A percentile compares a stretch with the other conserved stretches of the same genome.
These are phyloP conservation scores for Pelecanoides urinatrix DNA, from an alignment of 2,113 vertebrate genomes.

Conservation along the genomic window DNA sequence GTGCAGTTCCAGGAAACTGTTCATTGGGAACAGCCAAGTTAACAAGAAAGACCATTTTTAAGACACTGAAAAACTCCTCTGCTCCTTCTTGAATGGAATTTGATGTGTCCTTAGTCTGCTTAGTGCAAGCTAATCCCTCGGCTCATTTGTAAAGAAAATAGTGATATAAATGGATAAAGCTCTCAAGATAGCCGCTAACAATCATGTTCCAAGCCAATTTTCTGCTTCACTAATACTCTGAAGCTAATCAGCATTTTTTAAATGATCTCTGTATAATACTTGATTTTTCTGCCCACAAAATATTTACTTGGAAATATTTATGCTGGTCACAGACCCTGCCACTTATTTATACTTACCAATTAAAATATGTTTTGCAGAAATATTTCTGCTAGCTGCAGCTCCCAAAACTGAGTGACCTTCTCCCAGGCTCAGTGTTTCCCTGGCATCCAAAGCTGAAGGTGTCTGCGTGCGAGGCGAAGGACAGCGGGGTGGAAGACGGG, in stretches of 20 bases:
- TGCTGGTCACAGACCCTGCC: neutral
- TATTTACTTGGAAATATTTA: neutral
- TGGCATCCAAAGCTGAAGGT: neutral
- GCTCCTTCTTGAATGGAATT: neutral
- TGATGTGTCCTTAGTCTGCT: neutral
- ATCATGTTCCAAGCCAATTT: conserved; percentile 31
- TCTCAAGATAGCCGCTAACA: conserved; percentile 33
- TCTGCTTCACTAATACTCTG: conserved; percentile 26
- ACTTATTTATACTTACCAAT: neutral
- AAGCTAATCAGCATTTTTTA: conserved; percentile 37
- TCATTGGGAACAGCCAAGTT: neutral
- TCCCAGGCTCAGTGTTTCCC: neutral
- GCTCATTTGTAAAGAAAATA: conserved; percentile 37
- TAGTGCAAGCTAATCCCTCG: neutral
- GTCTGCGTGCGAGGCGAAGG: neutral
- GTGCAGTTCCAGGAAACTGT: neutral
- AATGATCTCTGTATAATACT: neutral
- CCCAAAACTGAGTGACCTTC: neutral
- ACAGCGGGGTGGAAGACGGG: fast-evolving
- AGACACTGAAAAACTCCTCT: neutral
- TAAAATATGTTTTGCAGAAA: neutral
- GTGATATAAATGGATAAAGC: conserved; percentile 14
- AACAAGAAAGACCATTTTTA: neutral
- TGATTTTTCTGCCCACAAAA: neutral
- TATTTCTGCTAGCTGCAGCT: neutral